Base-by-base conservation (phyloP, 2,888 invertebrate species). In the Mythimna pallens region DNA sequence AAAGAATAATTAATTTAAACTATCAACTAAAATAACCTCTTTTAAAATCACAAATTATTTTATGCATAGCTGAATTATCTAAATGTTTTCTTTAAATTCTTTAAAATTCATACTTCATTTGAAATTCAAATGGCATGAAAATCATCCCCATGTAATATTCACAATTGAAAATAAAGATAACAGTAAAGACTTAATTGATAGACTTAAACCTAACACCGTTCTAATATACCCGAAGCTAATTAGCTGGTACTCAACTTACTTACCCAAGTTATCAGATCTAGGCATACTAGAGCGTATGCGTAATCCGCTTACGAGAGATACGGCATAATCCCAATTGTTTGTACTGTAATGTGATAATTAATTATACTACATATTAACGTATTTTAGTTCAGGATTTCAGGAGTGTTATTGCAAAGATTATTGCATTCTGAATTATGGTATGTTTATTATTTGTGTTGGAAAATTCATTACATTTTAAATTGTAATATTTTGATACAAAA, bases 281-380 rank as follows among this genome's bases (percentile, higher is more conserved):
- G 43, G 17, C 54, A 65, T 55, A 64, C 55, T 67, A 34, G 17
- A 80, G 61, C 47, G 43, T 67, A 62, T 52, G 62, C 22, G 17
- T 84, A 73, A 82, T 73, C 77, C 62, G 68, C 59, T 84, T 76
- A 84, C n/a, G 22, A 34, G 55, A 63, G 43, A 66, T 66, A 65
- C 36, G 59, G 34, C 8, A n/a, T 70, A 63, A 76, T 67, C 72
- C 72, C 25, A 50, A 43, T 47, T 57, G 69, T 73, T 40, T 63
- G 57, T 67, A 62, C 20, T 22, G 50, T 34, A 12, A 67, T 55
- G 36, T 34, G 9, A 40, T 58, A 20, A 78, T 61, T 80, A 65
- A 65, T 61, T 47, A 52, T 58, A 62, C 59, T 54, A 57, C 50
- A 9, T 52, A 47, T 14, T 47, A 72, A 43, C 6, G 58, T 71